Evolutionary conservation across 2,888 invertebrate genomes (phyloP), one percentile per base, ranked within the genome.

Genomic region (Stenodera caucasica): DNA sequence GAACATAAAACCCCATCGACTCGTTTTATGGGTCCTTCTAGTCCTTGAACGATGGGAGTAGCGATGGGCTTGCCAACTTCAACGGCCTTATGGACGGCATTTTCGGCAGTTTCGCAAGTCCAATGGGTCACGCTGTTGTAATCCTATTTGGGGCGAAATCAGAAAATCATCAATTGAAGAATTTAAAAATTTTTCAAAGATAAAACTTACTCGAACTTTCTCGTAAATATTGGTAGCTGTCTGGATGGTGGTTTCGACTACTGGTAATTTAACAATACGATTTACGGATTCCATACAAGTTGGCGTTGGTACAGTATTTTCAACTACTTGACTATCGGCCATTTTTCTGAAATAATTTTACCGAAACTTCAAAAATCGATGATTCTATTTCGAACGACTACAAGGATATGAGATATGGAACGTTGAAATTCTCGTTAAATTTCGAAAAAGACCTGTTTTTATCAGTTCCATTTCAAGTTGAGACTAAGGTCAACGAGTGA

Each of bases 171-270:
- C 7, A 32, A 53, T 32, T 18, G 32, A 60, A 30, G 12, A n/a
- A 45, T 56, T 18, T 1, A 30, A 32, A 21, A 49, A 30, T 50
- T 60, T 11, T 0, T 45, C 11, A 37, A 23, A 26, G 49, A 18
- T 1, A 0, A 14, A 35, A 68, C 64, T 77, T 77, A 85, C 85
- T 81, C 84, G 85, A 49, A 86, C 84, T 82, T 83, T 85, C 70
- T 80, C 84, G 68, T 86, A 86, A 64, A 85, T 80, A 71, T 78
- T 82, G 65, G 83, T 83, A 54, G 84, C 83, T 59, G 84, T 84
- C 73, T 84, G 82, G 74, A 84, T 81, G 23, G 85, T 84, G 21
- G 84, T 82, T 72, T 84, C 85, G 8, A 85, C 83, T 11, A 84
- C 82, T 0, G 85, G 86, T 57, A 85, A 71, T 70, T 84, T 83